Conservation (phyloP, 2,888 invertebrate species). For the Pristionchus japonicus region DNA sequence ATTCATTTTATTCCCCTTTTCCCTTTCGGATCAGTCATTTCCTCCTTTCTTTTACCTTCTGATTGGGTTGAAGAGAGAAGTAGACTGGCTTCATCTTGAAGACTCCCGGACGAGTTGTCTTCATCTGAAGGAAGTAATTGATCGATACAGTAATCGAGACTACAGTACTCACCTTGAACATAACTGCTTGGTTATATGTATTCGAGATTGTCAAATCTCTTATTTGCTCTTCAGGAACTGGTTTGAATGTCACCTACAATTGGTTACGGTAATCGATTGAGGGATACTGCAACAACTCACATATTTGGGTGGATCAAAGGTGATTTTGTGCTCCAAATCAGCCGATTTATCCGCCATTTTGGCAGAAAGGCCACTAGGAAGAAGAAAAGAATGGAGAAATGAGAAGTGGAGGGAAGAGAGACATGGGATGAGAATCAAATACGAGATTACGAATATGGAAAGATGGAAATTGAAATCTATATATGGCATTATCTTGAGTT, state of each 20-base stretch:
- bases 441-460: background rate
- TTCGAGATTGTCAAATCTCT: conserved; percentile 39
- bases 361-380: background rate
- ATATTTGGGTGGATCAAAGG: conserved; percentile 24
- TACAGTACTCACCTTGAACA: conserved; percentile 35
- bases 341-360: background rate
- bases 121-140: conserved; percentile 33
- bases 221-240: conserved; percentile 11
- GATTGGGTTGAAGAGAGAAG: conserved; percentile 8
- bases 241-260: conserved; percentile 36
- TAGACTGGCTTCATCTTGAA: conserved; percentile 41
- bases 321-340: conserved; percentile 31
- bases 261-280: background rate
- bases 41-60: conserved; percentile 24
- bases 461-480: background rate
- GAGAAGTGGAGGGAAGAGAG: background rate
- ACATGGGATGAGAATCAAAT: background rate
- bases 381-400: background rate
- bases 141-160: too few species aligned
- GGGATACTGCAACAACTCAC: background rate
- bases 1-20: background rate
- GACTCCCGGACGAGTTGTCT: conserved; percentile 40
- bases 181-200: background rate
- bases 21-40: background rate
- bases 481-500: too few species aligned